A percentile compares a stretch with the other conserved stretches of the same genome.
These are phyloP conservation scores for Gadopsis marmoratus DNA, from an alignment of 2,797 vertebrate genomes.

Conservation along the genomic window DNA sequence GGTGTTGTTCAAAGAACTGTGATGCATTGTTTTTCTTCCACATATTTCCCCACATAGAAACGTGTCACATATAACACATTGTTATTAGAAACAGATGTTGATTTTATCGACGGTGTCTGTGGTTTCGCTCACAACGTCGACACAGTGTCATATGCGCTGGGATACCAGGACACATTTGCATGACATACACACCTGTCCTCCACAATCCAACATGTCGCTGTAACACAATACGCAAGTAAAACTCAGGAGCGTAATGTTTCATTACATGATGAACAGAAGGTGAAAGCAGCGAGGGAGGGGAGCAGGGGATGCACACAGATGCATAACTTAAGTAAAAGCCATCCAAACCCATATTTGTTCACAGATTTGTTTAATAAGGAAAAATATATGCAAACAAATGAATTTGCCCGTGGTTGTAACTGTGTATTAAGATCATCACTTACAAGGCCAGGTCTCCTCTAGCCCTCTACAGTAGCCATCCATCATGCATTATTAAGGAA, in stretches of 20 bases:
- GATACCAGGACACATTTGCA: conserved; percentile 77
- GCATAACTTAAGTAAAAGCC: conserved; percentile 83
- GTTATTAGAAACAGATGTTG: conserved; percentile 86
- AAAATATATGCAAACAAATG: conserved; percentile 80
- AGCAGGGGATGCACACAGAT: conserved; percentile 41
- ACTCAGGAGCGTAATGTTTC: conserved; percentile 80
- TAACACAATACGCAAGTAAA: conserved; percentile 69
- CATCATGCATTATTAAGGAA: conserved; percentile 83
- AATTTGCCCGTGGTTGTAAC: conserved; percentile 81
- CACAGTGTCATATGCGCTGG: conserved; percentile 76
- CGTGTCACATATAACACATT: conserved; percentile 81
- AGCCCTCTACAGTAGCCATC: conserved; percentile 74
- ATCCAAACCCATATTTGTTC: conserved; percentile 77
- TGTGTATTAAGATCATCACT: conserved; percentile 83
- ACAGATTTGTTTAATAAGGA: conserved; percentile 80
- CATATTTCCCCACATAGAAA: conserved; percentile 68
- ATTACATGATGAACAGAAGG: conserved; percentile 79
- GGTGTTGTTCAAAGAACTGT: conserved; percentile 66
- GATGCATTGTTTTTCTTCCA: conserved; percentile 63
- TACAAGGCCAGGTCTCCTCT: conserved; percentile 78
- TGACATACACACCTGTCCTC: conserved; percentile 81
- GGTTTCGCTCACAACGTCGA: conserved; percentile 75
- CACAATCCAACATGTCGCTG: conserved; percentile 58
- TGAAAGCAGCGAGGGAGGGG: conserved; percentile 66
- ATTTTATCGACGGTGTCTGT: conserved; percentile 77